Evolutionary conservation across 2,888 invertebrate species (phyloP).

Genomic region (Ormyrus labotus): DNA sequence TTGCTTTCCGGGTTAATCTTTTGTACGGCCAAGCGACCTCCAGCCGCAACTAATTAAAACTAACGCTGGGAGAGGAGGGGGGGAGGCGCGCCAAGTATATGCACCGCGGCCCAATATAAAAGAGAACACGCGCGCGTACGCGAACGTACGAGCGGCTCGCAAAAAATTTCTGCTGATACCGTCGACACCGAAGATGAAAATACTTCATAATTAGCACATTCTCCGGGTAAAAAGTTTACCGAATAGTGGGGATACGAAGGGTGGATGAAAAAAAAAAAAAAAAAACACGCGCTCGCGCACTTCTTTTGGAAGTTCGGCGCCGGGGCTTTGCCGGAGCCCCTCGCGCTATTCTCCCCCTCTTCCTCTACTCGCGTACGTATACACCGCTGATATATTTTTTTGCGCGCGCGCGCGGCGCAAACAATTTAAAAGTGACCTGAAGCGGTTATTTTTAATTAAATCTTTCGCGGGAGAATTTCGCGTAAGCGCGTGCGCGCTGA

Average conservation of each 20-base stretch:
- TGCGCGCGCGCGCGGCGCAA: not conserved
- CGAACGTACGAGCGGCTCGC: not conserved
- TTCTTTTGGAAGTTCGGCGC: conserved; percentile 15
- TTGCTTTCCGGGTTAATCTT: conserved; percentile 31
- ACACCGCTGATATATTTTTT: not conserved
- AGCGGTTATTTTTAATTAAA: conserved; percentile 23
- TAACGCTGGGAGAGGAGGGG: not conserved
- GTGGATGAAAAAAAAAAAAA: not conserved
- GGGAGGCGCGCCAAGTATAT: not conserved
- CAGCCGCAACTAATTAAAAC: conserved; percentile 36
- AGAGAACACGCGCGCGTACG: not conserved
- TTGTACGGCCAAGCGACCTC: not conserved
- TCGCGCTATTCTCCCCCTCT: not conserved
- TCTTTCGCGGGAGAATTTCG: not conserved
- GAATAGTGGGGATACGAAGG: not conserved
- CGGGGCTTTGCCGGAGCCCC: no score
- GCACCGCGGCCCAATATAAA: conserved; percentile 5
- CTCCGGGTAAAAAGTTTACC: conserved; percentile 33
- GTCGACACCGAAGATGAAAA: conserved; percentile 19
- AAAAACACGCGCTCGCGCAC: not conserved
- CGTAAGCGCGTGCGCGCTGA: no score
- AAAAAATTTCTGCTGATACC: conserved; percentile 39
- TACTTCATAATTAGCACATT: conserved; percentile 46
- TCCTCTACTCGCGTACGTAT: not conserved
- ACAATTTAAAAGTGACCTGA: conserved; percentile 4